Percentiles rank a stretch among this genome's conserved stretches.
phyloP scores from a whole-genome alignment of 2,113 vertebrate species.

The Perca schrenkii region DNA sequence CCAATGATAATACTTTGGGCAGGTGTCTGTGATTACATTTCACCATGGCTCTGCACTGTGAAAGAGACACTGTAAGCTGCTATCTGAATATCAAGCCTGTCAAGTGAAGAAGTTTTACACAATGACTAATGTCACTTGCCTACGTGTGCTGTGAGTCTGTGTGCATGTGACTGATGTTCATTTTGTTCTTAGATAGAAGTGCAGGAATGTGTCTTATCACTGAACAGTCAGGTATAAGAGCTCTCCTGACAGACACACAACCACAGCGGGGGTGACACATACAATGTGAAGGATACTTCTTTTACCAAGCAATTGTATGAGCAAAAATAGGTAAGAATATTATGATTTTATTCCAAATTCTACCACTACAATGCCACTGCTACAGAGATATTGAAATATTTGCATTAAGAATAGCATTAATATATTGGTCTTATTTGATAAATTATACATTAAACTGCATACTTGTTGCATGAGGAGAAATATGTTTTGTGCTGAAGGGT shows the following conservation, averaged over 20 bases:
- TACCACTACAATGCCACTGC: background rate
- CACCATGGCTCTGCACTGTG: background rate
- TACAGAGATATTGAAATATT: background rate
- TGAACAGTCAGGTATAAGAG: conserved; percentile 50
- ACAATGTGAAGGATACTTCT: conserved; percentile 10
- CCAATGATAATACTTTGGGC: conserved; percentile 37
- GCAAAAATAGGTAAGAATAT: conserved; percentile 46
- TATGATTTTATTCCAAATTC: background rate
- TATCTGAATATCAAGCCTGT: conserved; percentile 45
- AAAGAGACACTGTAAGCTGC: background rate
- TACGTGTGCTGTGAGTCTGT: background rate
- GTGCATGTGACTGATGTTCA: conserved; percentile 16
- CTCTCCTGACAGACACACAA: background rate
- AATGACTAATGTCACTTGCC: conserved; percentile 11
- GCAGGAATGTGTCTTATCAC: conserved; percentile 54
- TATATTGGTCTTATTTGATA: background rate
- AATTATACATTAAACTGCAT: background rate
- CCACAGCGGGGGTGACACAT: background rate
- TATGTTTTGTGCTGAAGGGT: background rate
- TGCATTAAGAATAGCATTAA: background rate
- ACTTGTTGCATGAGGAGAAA: background rate
- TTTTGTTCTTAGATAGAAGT: conserved; percentile 25
- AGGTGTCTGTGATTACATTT: conserved; percentile 12
- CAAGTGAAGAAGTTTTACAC: conserved; percentile 23
- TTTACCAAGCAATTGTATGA: conserved; percentile 6